Evolutionary conservation across 2,888 invertebrate genomes (phyloP).

Genomic region (Meliscaeva auricollis): DNA sequence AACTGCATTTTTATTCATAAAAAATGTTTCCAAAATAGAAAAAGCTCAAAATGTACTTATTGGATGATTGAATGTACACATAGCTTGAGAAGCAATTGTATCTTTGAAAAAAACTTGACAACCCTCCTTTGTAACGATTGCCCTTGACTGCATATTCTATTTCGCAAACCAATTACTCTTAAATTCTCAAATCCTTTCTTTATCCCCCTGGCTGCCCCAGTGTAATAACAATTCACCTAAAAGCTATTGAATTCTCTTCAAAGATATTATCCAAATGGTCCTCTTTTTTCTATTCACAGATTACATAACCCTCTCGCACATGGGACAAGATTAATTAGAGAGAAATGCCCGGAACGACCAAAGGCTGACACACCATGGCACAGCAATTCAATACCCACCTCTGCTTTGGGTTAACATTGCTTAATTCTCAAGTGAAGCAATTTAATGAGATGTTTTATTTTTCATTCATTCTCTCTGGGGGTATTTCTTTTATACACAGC

Average conservation of each 20-base stretch:
- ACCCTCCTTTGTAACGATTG: too few relatives aligned
- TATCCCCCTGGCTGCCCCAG: too few relatives aligned
- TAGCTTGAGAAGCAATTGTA: too few relatives aligned
- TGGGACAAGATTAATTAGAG: slow-evolving; percentile 7
- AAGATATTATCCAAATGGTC: not conserved
- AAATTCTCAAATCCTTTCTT: too few relatives aligned
- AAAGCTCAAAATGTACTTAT: too few relatives aligned
- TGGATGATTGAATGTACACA: too few relatives aligned
- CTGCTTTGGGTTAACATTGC: not conserved
- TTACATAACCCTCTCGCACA: not conserved
- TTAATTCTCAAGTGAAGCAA: slow-evolving; percentile 1
- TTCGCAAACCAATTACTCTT: too few relatives aligned
- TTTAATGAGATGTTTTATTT: slow-evolving; percentile 8
- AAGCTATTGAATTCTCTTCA: not conserved
- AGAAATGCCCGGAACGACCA: not conserved
- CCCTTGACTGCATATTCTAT: too few relatives aligned
- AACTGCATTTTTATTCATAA: too few relatives aligned
- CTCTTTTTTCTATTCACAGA: not conserved
- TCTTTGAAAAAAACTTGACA: too few relatives aligned
- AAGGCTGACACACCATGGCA: not conserved
- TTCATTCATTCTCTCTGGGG: not conserved
- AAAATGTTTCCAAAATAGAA: too few relatives aligned
- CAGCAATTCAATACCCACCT: not conserved
- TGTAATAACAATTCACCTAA: not conserved
- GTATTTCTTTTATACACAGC: not conserved